Evolutionary conservation across 1,140 invertebrate genomes (phyloP), one percentile per base, ranked within the genome.

Genomic region (Ceratosolen fusciceps): DNA sequence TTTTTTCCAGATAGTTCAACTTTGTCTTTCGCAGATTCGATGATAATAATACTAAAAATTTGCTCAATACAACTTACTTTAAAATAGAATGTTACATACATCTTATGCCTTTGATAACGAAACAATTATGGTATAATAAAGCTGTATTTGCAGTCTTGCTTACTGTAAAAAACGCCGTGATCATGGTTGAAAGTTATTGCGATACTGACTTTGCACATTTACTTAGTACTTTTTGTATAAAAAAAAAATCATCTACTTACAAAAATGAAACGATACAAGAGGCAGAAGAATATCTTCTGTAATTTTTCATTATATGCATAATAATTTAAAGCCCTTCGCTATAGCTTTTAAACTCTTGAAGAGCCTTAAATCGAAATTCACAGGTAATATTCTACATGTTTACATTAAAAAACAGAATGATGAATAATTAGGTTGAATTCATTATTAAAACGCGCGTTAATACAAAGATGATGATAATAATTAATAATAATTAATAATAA

Each of bases 111-210:
- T 82, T 81, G 79, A 83, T 84, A 87, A 86, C 83, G 82, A 83
- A 85, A 87, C 85, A 75, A 85, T 84, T 86, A 85, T 80, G 82
- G 82, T 84, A 86, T 84, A 81, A 83, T 83, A 87, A 87, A 86
- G 85, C 85, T 87, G 84, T 83, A 86, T 73, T 74, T 85, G 82
- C 85, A 88, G 85, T 83, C 83, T 85, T 84, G 81, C 81, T 76
- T 83, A 84, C 74, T 85, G 82, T 84, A 83, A 81, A 68, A 81
- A 82, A 84, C 70, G 74, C 74, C 54, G 80, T 80, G 26, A 68
- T 58, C 31, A 56, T 74, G 31, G 21, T 80, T 80, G 74, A 76
- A 71, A 76, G 34, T 80, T 80, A 80, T 77, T 80, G 79, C 79
- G 19, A 65, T 75, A 75, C 72, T 71, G 73, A 70, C 60, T 74